Base-by-base conservation (phyloP, 2,797 vertebrate genomes). In the Paguma larvata region DNA sequence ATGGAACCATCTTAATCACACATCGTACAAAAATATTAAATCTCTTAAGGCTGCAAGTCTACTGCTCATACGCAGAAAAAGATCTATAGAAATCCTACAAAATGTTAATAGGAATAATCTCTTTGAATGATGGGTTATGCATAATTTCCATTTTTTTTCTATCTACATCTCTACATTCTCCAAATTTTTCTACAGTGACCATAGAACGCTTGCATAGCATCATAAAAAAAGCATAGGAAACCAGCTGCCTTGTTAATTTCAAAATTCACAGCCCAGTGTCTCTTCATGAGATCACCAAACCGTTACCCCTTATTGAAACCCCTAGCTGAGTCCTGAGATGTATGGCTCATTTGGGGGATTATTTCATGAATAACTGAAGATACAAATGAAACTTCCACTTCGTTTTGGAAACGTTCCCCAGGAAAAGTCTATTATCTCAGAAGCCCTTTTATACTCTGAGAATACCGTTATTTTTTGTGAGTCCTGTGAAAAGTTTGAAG, bases 71-170 rank as follows among this genome's bases (percentile, higher is more conserved):
- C 34, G 30, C 3, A 82, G 44, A 67, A 53, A 83, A 72, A 41
- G 27, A n/a, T 48, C 16, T 59, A 25, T 5, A 62, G 19, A 79
- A 44, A 73, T 13, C 79, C 21, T 16, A 62, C 11, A 68, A n/a
- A 79, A 68, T 63, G 15, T 79, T 79, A 84, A 73, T 19, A 41
- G 9, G 5, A 9, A 67, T 19, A 41, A 79, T 3, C 53, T 84
- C 83, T 67, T 75, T 83, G 15, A 83, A 87, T 93, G 23, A 63
- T 65, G n/a, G 44, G 44, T 30, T 63, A 72, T 18, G 11, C 34
- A 32, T 25, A 41, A 51, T 73, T 85, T 80, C 25, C 75, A 51
- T 41, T 82, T 94, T 65, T 94, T 94, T 89, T 73, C 44, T 56
- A 30, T 15, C 65, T n/a, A 86, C 27, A 91, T 75, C 75, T 90